Base-by-base conservation (phyloP, 2,888 invertebrate genomes). In the Drosophila subquinaria region DNA sequence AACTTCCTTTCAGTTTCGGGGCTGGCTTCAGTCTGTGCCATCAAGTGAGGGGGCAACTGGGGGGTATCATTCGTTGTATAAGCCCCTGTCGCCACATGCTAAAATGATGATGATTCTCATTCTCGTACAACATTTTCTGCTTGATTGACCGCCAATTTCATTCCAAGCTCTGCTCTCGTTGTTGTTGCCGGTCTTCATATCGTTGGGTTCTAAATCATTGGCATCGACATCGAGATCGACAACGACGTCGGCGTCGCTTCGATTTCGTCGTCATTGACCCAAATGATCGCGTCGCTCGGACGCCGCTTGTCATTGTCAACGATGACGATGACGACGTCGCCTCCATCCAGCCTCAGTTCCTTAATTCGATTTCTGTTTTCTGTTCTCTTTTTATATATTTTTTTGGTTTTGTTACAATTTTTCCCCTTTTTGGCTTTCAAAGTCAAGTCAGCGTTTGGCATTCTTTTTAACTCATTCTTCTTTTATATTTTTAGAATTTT, bases 201-300 rank as follows among this genome's bases (percentile, higher is more conserved):
- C 66, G 69, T 69, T 73, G 64, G 87, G 78, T 83, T 84, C 89
- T 88, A 84, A 83, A 88, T 81, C 89, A 89, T 84, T 77, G 81
- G 71, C 67, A 78, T 69, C 84, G 81, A 56, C 52, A 51, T 38
- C 53, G 17, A 11, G 38, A 27, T 64, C 78, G 63, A 50, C 27
- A 38, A 64, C 78, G 63, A 35, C 65, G 74, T 67, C 78, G 60
- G 27, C 65, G 74, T 67, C 86, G 89, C 73, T 81, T 89, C 79
- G 57, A 61, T 86, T 87, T 87, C 87, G 57, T 83, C 89, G 87
- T 87, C 90, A 87, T 90, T 87, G 87, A 87, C 87, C 87, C 87
- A 87, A 87, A 87, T 87, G 90, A 72, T 69, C 74, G 76, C 86
- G 78, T 77, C 88, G 88, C 50, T 84, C 71, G 84, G 82, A 84